Conservation (phyloP, 2,113 vertebrate species). For the Chamaetylas fuelleborni region DNA sequence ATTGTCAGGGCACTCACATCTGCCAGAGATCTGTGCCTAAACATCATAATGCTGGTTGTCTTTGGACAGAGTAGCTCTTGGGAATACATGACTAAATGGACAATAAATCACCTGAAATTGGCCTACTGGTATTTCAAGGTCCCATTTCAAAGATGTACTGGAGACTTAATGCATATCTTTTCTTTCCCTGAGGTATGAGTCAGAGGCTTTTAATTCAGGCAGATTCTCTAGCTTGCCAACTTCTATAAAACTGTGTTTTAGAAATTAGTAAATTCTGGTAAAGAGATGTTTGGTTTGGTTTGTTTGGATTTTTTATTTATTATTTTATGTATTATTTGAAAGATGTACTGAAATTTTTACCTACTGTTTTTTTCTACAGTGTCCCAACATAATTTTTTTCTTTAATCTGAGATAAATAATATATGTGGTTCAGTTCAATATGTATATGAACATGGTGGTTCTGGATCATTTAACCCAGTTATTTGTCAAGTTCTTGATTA, state of each 20-base stretch:
- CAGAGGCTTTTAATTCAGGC: neutral
- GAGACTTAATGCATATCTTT: neutral
- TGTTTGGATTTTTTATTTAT: neutral
- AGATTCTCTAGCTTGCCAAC: neutral
- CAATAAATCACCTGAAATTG: neutral
- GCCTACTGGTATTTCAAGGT: neutral
- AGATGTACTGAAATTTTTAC: neutral
- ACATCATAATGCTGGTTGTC: neutral
- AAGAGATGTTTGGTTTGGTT: neutral
- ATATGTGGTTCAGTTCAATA: neutral
- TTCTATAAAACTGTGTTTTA: neutral
- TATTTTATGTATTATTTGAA: neutral
- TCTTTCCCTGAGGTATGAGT: neutral
- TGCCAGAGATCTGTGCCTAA: neutral
- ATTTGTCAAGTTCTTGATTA: neutral
- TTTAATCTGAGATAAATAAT: neutral
- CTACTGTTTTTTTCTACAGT: fast-evolving
- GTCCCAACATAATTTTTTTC: neutral
- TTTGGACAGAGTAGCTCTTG: neutral
- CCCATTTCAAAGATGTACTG: neutral
- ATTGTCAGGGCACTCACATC: neutral
- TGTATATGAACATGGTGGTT: neutral
- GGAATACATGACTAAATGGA: neutral
- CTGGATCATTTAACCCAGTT: neutral
- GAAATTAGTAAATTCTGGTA: neutral